Evolutionary conservation across 2,888 invertebrate species (phyloP).

Genomic region (Embidobia sp.): DNA sequence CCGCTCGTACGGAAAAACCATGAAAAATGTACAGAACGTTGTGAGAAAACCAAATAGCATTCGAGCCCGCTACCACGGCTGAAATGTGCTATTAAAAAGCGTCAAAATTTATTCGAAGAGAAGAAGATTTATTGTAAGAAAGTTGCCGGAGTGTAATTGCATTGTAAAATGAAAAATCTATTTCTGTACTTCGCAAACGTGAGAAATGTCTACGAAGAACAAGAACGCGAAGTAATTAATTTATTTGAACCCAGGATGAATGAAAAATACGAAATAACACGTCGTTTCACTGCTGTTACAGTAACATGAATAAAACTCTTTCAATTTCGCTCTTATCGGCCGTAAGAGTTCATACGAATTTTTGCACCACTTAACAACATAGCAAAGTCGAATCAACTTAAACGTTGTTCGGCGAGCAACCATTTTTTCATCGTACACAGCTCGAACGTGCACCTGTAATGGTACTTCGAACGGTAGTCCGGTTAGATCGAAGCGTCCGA

Average conservation of each 20-base stretch:
- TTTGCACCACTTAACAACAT: slow-evolving; percentile 16
- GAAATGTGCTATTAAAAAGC: too few relatives aligned
- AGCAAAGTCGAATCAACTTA: slow-evolving; percentile 21
- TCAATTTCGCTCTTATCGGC: neutral
- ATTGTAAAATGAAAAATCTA: neutral
- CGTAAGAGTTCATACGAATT: slow-evolving; percentile 11
- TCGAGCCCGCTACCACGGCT: slow-evolving; percentile 8
- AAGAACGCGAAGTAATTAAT: too few relatives aligned
- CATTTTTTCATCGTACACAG: slow-evolving; percentile 29
- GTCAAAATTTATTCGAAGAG: too few relatives aligned
- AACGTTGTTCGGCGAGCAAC: slow-evolving; percentile 7
- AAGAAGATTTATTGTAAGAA: too few relatives aligned
- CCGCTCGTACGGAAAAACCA: slow-evolving; percentile 44
- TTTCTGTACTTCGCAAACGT: too few relatives aligned
- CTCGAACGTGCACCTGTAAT: slow-evolving; percentile 47
- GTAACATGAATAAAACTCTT: too few relatives aligned
- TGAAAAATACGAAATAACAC: too few relatives aligned
- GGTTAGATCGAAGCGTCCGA: slow-evolving; percentile 71
- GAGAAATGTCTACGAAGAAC: too few relatives aligned
- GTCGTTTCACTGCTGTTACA: too few relatives aligned
- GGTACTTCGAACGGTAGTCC: slow-evolving; percentile 49
- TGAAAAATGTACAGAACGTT: slow-evolving; percentile 50
- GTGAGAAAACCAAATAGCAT: slow-evolving; percentile 64
- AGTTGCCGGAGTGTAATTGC: neutral
- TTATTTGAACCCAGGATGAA: too few relatives aligned